Conservation (phyloP, 2,113 vertebrate genomes). For the Myanophis thanlyinensis region DNA sequence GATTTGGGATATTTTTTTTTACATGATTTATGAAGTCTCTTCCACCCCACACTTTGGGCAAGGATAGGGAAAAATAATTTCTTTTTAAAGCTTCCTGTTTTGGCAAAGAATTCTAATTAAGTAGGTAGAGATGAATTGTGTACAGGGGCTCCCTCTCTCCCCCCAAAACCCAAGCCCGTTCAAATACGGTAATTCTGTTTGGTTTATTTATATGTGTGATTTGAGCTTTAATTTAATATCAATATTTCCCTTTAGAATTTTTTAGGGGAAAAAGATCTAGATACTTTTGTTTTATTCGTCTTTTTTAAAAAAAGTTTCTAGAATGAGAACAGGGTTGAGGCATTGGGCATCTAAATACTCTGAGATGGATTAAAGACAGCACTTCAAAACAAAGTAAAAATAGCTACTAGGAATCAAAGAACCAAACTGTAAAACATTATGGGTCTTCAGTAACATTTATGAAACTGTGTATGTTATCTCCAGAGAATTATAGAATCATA, state of each 20-base stretch:
- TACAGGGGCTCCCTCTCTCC: no score
- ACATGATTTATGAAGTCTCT: neutral
- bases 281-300: neutral
- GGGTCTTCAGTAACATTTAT: neutral
- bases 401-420: neutral
- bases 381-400: neutral
- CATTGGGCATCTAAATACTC: neutral
- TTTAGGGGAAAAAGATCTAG: neutral
- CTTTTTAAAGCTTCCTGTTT: neutral
- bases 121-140: neutral
- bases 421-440: neutral
- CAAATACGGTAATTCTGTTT: neutral
- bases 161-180: neutral
- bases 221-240: constrained; percentile 6
- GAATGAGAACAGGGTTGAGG: neutral
- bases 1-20: neutral
- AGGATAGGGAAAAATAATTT: neutral
- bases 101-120: neutral
- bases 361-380: neutral
- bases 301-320: neutral
- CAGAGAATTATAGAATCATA: neutral
- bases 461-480: neutral
- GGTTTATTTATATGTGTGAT: neutral
- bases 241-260: neutral
- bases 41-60: neutral